phyloP scores from a whole-genome alignment of 2,113 vertebrate species.

The Xiphophorus maculatus region DNA sequence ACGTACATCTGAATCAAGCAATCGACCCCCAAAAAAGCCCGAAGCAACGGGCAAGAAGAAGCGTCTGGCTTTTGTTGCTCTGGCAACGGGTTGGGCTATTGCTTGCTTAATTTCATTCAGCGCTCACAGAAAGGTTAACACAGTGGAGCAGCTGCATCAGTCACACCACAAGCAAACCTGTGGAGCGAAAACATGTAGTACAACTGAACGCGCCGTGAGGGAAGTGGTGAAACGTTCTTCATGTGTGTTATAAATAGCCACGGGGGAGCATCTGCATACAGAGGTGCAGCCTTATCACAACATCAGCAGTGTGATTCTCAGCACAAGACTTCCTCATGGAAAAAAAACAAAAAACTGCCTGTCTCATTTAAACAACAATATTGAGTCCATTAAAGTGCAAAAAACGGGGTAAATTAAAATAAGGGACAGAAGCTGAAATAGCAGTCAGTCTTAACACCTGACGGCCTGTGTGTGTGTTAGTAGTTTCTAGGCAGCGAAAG shows the following conservation, averaged over 20 bases:
- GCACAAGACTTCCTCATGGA: background rate
- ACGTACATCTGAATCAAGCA: constrained; percentile 50
- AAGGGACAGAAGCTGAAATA: background rate
- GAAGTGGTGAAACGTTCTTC: constrained; percentile 37
- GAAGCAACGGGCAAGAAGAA: constrained; percentile 44
- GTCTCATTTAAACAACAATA: background rate
- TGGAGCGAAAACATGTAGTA: constrained; percentile 24
- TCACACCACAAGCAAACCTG: constrained; percentile 39
- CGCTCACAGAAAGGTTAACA: constrained; percentile 45
- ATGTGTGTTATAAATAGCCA: constrained; percentile 24
- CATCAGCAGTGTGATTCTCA: background rate
- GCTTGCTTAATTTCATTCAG: constrained; percentile 49
- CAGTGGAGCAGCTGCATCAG: constrained; percentile 34
- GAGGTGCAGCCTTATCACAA: background rate
- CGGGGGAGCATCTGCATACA: constrained; percentile 11
- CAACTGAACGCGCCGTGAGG: background rate
- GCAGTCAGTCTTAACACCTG: background rate
- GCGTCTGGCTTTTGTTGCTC: constrained; percentile 67
- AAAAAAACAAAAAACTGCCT: background rate
- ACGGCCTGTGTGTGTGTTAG: background rate
- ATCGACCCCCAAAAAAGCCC: constrained; percentile 43
- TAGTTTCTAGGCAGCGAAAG: background rate
- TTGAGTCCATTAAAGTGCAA: background rate
- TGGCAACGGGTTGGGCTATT: constrained; percentile 61
- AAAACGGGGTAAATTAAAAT: background rate